These are phyloP conservation scores for Parthenolecanium corni DNA, from an alignment of 2,888 invertebrate genomes.

Conservation along the genomic window DNA sequence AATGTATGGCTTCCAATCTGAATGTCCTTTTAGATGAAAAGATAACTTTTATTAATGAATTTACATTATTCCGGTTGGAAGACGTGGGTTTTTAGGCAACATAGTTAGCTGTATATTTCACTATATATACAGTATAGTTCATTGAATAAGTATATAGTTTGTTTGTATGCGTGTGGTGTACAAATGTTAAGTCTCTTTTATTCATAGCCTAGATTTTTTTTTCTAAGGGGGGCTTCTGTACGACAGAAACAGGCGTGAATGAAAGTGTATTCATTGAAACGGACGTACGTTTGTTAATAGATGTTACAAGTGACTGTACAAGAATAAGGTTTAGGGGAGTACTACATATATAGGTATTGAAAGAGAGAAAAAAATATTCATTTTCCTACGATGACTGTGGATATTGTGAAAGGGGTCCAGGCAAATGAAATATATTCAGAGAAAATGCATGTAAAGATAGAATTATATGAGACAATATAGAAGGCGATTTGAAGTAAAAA, in stretches of 20 bases:
- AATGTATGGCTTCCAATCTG: neutral
- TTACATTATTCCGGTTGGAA: constrained; percentile 29
- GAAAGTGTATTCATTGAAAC: neutral
- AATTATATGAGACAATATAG: no score
- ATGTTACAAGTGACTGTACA: no score
- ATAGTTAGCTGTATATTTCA: neutral
- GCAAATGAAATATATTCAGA: no score
- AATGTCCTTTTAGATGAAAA: constrained; percentile 28
- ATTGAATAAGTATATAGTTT: constrained; percentile 20
- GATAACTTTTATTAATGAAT: constrained; percentile 29
- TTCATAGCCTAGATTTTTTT: constrained; percentile 16
- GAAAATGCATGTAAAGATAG: no score
- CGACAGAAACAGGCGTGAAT: neutral
- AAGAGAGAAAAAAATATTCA: neutral
- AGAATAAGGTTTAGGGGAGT: no score
- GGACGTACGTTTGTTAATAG: neutral
- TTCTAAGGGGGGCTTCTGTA: neutral
- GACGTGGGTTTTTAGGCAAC: constrained; percentile 19
- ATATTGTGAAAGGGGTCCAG: no score
- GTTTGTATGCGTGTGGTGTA: neutral
- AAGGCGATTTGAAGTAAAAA: no score
- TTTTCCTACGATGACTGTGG: constrained; percentile 1
- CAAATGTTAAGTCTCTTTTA: constrained; percentile 4
- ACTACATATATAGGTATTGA: neutral
- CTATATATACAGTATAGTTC: no score